Base-by-base conservation (phyloP, 2,888 invertebrate genomes). In the Ganaspis brasiliensis region DNA sequence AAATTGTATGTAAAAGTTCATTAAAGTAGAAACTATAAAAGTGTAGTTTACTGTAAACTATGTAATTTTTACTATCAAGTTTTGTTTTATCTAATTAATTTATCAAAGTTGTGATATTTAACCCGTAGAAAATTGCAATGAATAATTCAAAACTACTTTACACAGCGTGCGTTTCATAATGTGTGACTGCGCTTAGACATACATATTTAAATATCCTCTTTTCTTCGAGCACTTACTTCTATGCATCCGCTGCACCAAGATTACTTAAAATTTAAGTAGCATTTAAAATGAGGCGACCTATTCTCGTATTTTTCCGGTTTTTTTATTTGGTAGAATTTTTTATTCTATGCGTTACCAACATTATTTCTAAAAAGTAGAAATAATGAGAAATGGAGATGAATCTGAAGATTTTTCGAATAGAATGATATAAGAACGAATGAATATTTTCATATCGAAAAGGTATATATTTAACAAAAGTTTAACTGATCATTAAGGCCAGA, bases 171-270 rank as follows among this genome's bases (percentile, higher is more conserved):
- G 52, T 52, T 52, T 52, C 19, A 52, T 52, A 52, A 19, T 52
- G n/a, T 19, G 19, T 52, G 52, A 52, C 52, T 52, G 19, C 9
- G 52, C 52, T 57, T 31, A 57, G 26, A 24, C 57, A 57, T 57
- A 31, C 26, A 57, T 26, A 31, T 57, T 57, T 61, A 61, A 35
- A 61, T 61, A 59, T 16, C 31, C 59, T 61, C 35, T 61, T 61
- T 61, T 61, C 35, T 61, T n/a, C 35, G 8, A 61, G 59, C 59
- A 61, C 59, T 61, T 61, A 16, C 35, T 19, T 10, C 10, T 8
- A 16, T 16, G 35, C 12, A 26, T 31, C 9, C 52, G n/a, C 31
- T 61, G 9, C 59, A 10, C 35, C 59, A 31, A 35, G 16, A n/a
- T 35, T 61, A 61, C 59, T 61, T 16, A 35, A 61, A 61, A 35